Conservation (phyloP, 2,888 invertebrate genomes). For the Spialia ferax region DNA sequence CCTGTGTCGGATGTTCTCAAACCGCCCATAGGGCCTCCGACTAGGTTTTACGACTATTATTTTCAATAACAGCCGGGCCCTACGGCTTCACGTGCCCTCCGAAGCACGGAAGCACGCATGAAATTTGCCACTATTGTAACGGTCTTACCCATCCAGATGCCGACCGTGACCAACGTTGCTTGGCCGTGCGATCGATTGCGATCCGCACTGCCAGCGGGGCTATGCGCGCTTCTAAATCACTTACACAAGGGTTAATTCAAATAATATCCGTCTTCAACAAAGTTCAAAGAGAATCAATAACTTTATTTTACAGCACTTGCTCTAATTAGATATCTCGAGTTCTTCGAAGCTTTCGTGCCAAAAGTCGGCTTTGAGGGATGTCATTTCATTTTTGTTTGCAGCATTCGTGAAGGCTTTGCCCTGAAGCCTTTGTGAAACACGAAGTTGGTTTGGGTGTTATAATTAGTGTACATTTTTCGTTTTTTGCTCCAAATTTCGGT, state of each 20-base stretch:
- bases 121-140: no score
- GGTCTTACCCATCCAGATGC: no score
- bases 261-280: not conserved
- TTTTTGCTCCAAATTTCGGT: not conserved
- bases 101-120: no score
- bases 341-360: constrained; percentile 2
- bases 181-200: no score
- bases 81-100: no score
- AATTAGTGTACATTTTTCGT: not conserved
- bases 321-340: constrained; percentile 1
- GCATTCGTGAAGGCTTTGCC: not conserved
- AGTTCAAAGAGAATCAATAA: constrained; percentile 2
- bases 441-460: not conserved
- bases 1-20: no score
- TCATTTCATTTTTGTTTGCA: constrained; percentile 10
- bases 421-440: not conserved
- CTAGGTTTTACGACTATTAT: no score
- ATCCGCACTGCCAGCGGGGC: no score
- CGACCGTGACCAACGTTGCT: no score
- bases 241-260: not conserved
- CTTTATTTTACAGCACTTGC: not conserved
- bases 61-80: no score
- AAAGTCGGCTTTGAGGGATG: constrained; percentile 5
- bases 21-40: no score
- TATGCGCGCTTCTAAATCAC: no score